Percentiles rank a stretch among this genome's conserved stretches.
Evolutionary conservation across 2,113 vertebrate genomes (phyloP).

Genomic region (Panthera tigris): DNA sequence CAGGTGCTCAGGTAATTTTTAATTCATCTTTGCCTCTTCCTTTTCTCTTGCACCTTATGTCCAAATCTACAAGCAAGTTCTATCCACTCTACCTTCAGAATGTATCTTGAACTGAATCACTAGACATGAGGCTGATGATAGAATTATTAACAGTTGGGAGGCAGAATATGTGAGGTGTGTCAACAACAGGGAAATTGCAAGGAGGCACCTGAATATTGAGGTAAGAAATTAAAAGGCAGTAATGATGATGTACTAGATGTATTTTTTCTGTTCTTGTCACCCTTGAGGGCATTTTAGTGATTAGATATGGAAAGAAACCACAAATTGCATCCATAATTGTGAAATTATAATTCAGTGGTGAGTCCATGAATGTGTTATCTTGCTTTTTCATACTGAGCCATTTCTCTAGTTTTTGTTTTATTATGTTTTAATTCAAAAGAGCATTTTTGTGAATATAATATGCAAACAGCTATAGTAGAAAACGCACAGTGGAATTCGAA

Average conservation of each 20-base stretch:
- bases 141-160: not conserved
- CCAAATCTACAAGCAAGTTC: not conserved
- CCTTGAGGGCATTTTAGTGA: not conserved
- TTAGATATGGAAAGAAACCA: not conserved
- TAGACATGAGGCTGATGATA: not conserved
- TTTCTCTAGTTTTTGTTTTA: constrained; percentile 24
- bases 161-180: not conserved
- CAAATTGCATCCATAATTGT: not conserved
- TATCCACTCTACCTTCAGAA: not conserved
- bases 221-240: not conserved
- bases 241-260: not conserved
- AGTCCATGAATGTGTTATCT: not conserved
- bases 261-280: not conserved
- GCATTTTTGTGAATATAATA: not conserved
- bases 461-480: constrained; percentile 10
- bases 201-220: not conserved
- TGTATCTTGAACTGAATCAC: not conserved
- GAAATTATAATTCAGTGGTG: constrained; percentile 20
- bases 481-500: not conserved
- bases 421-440: constrained; percentile 32
- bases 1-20: not conserved
- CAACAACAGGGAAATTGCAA: not conserved
- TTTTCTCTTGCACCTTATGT: not conserved
- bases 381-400: not conserved
- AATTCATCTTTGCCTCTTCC: not conserved